phyloP scores from a whole-genome alignment of 2,888 invertebrate genomes.

The Ernsta delagoae region DNA sequence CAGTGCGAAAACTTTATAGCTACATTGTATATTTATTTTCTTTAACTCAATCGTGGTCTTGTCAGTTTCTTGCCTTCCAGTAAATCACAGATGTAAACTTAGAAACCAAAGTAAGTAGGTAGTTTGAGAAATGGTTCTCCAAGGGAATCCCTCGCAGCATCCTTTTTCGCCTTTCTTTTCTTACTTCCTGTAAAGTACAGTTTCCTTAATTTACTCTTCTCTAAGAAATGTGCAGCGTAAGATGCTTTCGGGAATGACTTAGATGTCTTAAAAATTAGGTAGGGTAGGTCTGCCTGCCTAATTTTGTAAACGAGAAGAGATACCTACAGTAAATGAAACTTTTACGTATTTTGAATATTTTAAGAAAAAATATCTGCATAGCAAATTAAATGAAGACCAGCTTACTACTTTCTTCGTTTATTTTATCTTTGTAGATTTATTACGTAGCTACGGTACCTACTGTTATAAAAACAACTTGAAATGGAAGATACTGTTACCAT shows the following conservation, averaged over 20 bases:
- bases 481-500: neutral
- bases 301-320: neutral
- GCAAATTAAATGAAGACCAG: neutral
- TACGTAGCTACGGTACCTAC: neutral
- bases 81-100: conserved; percentile 70
- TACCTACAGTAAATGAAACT: neutral
- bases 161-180: neutral
- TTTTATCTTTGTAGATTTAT: neutral
- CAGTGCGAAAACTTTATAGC: conserved; percentile 4
- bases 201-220: conserved; percentile 64
- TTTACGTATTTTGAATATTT: neutral
- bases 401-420: neutral
- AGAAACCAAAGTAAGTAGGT: conserved; percentile 61
- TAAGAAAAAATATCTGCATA: neutral
- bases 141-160: conserved; percentile 42
- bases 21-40: conserved; percentile 25
- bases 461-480: neutral
- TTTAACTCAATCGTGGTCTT: conserved; percentile 25
- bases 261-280: conserved; percentile 22
- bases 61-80: conserved; percentile 38
- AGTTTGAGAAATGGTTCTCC: conserved; percentile 75
- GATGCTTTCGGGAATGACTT: conserved; percentile 20
- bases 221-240: conserved; percentile 38
- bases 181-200: conserved; percentile 58
- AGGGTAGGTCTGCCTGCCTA: neutral